Percentiles rank a stretch among this genome's conserved stretches.
Evolutionary conservation across 1,140 invertebrate genomes (phyloP).

Genomic region (Penaeus chinensis): DNA sequence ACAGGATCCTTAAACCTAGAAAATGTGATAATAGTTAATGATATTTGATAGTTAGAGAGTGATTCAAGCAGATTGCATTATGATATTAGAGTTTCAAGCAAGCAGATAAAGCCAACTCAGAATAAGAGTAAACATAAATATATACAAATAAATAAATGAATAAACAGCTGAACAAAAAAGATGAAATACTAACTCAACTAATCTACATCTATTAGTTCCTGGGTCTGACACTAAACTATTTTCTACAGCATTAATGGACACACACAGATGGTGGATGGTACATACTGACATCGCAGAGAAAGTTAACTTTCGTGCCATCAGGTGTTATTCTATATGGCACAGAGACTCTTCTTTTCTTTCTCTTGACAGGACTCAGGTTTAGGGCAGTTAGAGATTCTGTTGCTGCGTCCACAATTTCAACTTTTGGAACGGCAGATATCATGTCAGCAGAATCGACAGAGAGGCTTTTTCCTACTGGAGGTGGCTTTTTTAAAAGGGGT

Average conservation of each 20-base stretch:
- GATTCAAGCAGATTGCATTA: too few relatives aligned
- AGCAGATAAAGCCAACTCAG: too few relatives aligned
- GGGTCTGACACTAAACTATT: constrained; percentile 17
- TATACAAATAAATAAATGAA: too few relatives aligned
- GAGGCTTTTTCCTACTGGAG: constrained; percentile 43
- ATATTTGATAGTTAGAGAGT: too few relatives aligned
- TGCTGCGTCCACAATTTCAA: constrained; percentile 23
- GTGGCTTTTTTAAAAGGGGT: constrained; percentile 27
- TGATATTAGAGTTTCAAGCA: too few relatives aligned
- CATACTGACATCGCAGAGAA: constrained; percentile 63
- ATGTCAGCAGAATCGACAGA: constrained; percentile 47
- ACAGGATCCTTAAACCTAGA: too few relatives aligned
- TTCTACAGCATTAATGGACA: constrained; percentile 12
- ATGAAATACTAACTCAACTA: too few relatives aligned
- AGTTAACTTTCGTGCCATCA: constrained; percentile 62
- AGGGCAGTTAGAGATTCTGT: constrained; percentile 44
- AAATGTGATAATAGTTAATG: too few relatives aligned
- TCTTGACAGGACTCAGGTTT: constrained; percentile 51
- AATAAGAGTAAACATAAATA: too few relatives aligned
- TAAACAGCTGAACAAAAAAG: too few relatives aligned
- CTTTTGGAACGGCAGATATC: constrained; percentile 3
- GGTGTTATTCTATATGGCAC: constrained; percentile 60
- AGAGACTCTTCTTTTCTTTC: constrained; percentile 56
- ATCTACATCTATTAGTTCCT: not conserved
- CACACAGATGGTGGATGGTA: constrained; percentile 30